Evolutionary conservation across 2,888 invertebrate genomes (phyloP).

Genomic region (Drosophila nr. fundita): DNA sequence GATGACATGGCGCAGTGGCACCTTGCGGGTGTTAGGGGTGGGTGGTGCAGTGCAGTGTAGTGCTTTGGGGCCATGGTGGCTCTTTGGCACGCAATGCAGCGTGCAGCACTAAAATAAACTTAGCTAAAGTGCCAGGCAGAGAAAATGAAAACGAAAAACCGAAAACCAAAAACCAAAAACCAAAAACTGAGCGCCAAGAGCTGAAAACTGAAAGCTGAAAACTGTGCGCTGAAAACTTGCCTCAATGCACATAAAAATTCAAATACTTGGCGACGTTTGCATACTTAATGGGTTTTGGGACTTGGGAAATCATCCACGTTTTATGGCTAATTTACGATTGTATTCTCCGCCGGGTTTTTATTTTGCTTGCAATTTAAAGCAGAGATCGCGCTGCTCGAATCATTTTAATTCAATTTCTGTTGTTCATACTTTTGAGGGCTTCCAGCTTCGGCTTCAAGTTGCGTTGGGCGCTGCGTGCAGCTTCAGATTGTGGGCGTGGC

Average conservation of each 20-base stretch:
- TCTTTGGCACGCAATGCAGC: slow-evolving; percentile 71
- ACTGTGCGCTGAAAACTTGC: slow-evolving; percentile 50
- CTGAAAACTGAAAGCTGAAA: slow-evolving; percentile 29
- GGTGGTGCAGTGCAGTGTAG: background rate
- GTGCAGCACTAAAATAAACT: slow-evolving; percentile 69
- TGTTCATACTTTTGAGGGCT: slow-evolving; percentile 37
- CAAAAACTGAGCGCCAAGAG: slow-evolving; percentile 28
- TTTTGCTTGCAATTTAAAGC: slow-evolving; percentile 43
- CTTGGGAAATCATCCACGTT: slow-evolving; percentile 46
- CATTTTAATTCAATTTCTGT: slow-evolving; percentile 54
- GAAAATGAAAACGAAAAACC: slow-evolving; percentile 24
- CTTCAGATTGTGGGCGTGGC: slow-evolving; percentile 33
- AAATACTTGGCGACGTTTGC: slow-evolving; percentile 69
- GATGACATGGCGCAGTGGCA: slow-evolving; percentile 29
- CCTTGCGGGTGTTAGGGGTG: background rate
- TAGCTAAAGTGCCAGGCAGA: slow-evolving; percentile 46
- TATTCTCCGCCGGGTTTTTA: slow-evolving; percentile 27
- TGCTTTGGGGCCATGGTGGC: slow-evolving; percentile 27
- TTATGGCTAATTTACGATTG: slow-evolving; percentile 72
- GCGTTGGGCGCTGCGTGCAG: slow-evolving; percentile 32
- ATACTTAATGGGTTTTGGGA: slow-evolving; percentile 50
- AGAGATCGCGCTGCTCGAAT: slow-evolving; percentile 20
- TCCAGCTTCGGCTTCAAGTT: slow-evolving; percentile 9
- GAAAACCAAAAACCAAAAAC: slow-evolving; percentile 25
- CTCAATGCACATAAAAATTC: slow-evolving; percentile 72